Evolutionary conservation across 2,113 vertebrate species (phyloP).

Genomic region (Coryphaenoides rupestris): DNA sequence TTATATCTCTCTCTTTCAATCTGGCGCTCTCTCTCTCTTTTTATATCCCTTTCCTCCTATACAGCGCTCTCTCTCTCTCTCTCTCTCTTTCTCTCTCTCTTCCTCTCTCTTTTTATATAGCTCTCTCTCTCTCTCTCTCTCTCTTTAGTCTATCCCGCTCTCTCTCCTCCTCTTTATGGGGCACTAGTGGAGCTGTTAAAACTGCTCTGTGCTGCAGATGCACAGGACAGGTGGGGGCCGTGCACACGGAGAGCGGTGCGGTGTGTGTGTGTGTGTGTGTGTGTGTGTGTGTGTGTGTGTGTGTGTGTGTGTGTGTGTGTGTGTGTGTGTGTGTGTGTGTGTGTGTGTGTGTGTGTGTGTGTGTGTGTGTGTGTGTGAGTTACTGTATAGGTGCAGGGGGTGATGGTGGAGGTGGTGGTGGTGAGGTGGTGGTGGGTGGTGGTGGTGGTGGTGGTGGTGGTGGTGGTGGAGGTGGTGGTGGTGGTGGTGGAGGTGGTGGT

Average conservation of each 20-base stretch:
- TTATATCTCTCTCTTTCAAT: no score
- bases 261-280: no score
- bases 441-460: no score
- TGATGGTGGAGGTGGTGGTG: neutral
- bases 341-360: no score
- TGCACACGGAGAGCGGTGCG: no score
- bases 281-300: no score
- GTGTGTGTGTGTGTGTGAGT: no score
- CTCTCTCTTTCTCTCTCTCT: neutral
- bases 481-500: neutral
- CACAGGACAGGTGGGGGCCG: neutral
- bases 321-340: no score
- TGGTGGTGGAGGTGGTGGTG: slow-evolving; percentile 1
- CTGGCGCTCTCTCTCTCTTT: no score
- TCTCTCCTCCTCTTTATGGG: neutral
- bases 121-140: neutral
- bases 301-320: no score
- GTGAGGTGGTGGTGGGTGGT: no score
- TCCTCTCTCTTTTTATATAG: neutral
- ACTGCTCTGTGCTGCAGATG: neutral
- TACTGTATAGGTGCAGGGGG: neutral
- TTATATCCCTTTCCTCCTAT: neutral
- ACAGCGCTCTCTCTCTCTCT: slow-evolving; percentile 13
- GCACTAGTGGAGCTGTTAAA: neutral
- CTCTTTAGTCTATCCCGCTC: neutral